phyloP scores from a whole-genome alignment of 2,888 invertebrate species.

The Sycophila texana region DNA sequence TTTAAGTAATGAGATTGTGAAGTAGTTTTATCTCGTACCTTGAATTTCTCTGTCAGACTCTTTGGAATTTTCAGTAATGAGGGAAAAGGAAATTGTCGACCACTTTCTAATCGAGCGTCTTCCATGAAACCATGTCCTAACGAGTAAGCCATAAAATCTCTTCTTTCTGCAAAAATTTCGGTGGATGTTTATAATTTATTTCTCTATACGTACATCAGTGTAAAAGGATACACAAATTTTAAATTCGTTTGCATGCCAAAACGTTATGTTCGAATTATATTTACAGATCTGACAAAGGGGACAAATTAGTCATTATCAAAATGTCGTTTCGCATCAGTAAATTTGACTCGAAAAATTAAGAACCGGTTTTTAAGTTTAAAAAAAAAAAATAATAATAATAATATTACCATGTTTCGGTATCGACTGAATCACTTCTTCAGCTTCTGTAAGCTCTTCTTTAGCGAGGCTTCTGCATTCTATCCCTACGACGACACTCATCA shows the following conservation, averaged over 20 bases:
- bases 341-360: too few species aligned
- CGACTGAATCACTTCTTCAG: conserved; percentile 55
- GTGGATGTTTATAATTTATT: too few species aligned
- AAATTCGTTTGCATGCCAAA: too few species aligned
- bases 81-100: conserved; percentile 57
- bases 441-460: conserved; percentile 44
- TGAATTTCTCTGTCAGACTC: conserved; percentile 58
- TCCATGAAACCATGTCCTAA: conserved; percentile 60
- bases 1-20: neutral
- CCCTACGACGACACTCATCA: conserved; percentile 1
- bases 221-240: too few species aligned
- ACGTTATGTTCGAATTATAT: too few species aligned
- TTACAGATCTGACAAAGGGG: too few species aligned
- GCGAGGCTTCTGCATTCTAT: conserved; percentile 1
- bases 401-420: conserved; percentile 58
- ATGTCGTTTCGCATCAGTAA: too few species aligned
- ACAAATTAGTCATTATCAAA: too few species aligned
- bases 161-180: conserved; percentile 55
- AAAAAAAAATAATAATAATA: too few species aligned
- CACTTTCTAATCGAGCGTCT: conserved; percentile 19
- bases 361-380: neutral
- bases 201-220: too few species aligned
- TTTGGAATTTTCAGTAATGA: conserved; percentile 58
- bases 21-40: conserved; percentile 51
- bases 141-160: conserved; percentile 59